Percentiles rank a stretch among this genome's conserved stretches.
phyloP scores from a whole-genome alignment of 2,113 vertebrate genomes.

The Dermatemys mawii region DNA sequence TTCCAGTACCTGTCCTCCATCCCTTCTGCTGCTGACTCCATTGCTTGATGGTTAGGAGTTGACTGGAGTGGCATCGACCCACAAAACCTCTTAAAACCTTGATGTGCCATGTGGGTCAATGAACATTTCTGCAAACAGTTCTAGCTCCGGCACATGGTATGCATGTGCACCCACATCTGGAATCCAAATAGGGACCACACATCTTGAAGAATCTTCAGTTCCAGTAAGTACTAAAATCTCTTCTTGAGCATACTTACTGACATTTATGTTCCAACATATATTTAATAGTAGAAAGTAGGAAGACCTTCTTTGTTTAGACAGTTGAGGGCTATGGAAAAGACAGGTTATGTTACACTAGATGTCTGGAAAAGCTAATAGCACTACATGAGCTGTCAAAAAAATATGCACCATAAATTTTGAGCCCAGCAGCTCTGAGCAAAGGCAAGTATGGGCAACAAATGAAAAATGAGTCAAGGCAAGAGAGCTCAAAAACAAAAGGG shows the following conservation, averaged over 20 bases:
- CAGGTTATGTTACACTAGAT: neutral
- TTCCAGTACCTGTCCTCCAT: too few relatives aligned
- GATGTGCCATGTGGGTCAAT: too few relatives aligned
- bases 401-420: neutral
- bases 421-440: neutral
- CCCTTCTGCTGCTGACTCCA: too few relatives aligned
- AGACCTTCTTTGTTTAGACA: neutral
- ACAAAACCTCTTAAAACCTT: too few relatives aligned
- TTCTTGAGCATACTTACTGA: neutral
- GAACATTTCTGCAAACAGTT: too few relatives aligned
- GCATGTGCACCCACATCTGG: too few relatives aligned
- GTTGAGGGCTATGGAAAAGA: neutral
- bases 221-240: too few relatives aligned
- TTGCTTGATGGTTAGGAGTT: too few relatives aligned
- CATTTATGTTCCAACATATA: neutral
- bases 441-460: neutral
- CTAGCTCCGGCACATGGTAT: too few relatives aligned
- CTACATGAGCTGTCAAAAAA: neutral
- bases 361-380: neutral
- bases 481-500: neutral
- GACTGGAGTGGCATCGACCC: too few relatives aligned
- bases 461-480: neutral
- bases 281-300: neutral
- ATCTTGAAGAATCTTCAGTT: too few relatives aligned
- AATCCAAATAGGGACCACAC: too few relatives aligned